Evolutionary conservation across 2,113 vertebrate genomes (phyloP).

Genomic region (Xiphophorus maculatus): DNA sequence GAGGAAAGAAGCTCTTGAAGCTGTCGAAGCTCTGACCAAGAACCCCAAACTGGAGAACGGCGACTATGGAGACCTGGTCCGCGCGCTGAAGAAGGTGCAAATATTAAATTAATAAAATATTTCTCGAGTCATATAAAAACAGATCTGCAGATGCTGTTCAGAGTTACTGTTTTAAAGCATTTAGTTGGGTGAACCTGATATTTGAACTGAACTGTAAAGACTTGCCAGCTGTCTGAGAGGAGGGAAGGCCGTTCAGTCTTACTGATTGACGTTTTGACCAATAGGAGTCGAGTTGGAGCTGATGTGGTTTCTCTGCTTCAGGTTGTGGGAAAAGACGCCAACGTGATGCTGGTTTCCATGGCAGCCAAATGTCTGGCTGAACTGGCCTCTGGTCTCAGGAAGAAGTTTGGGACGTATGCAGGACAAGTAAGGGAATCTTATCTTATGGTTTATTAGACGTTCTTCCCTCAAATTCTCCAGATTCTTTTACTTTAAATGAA

Average conservation of each 20-base stretch:
- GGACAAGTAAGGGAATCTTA: conserved; percentile 85
- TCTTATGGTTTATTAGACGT: not conserved
- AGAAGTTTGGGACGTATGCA: conserved; percentile 97
- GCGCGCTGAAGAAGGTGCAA: conserved; percentile 93
- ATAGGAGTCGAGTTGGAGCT: not conserved
- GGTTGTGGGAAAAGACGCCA: conserved; percentile 97
- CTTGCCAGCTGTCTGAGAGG: no score
- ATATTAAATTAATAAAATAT: no score
- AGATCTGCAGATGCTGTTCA: not conserved
- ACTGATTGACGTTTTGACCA: not conserved
- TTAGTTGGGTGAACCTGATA: not conserved
- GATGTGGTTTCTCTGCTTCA: conserved; percentile 51
- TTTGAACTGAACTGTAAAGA: not conserved
- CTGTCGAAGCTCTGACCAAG: conserved; percentile 88
- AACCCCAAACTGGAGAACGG: conserved; percentile 94
- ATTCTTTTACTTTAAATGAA: no score
- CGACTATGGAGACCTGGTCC: conserved; percentile 94
- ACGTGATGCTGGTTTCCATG: conserved; percentile 95
- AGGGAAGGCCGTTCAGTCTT: not conserved
- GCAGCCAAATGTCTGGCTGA: conserved; percentile 95
- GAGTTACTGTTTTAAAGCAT: no score
- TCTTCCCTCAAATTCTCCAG: no score
- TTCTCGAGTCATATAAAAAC: no score
- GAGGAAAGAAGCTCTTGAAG: conserved; percentile 95
- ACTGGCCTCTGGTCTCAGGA: conserved; percentile 91